Evolutionary conservation across 2,888 invertebrate species (phyloP), one percentile per base, ranked within the genome.

Genomic region (Conistra vaccinii): DNA sequence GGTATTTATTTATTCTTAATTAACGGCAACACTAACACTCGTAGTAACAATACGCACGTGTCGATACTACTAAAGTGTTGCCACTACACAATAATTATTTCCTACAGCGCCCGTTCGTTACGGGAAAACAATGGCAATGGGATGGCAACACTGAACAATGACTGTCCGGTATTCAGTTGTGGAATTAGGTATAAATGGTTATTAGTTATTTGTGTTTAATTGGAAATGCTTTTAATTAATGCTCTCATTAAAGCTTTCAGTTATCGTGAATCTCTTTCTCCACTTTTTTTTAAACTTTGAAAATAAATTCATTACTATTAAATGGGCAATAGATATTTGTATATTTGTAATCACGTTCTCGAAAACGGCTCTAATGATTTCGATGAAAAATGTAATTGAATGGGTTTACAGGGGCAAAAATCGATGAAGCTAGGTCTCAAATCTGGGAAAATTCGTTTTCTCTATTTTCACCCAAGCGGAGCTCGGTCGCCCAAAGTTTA

Each of bases 61-160:
- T 91, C 91, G 88, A 89, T 89, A 88, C 92, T 89, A 88, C 90
- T 78, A 90, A 90, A 94, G 95, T 95, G 94, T 95, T 95, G 93
- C 95, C 92, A 94, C 93, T 93, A 91, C 91, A 92, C 92, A 92
- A 91, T 95, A 95, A 95, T 96, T 95, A 95, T 95, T 95, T 95
- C 95, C 95, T 95, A 94, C 94, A 92, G 89, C 92, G 91, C 90
- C 89, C 89, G 92, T 91, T 91, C 89, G 88, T 90, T 91, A 87
- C 81, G 87, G 82, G 88, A 78, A 92, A 91, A 94, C 93, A 94
- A 95, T 90, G 87, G 89, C 85, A 84, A 88, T 88, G 86, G 82
- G 90, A 88, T 91, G 92, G 94, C 92, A 93, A 93, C 91, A 94
- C 91, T 89, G 91, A 90, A 91, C 93, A 93, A 93, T 91, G 92